Evolutionary conservation across 1,140 invertebrate genomes (phyloP).

Genomic region (Cotesia typhae): DNA sequence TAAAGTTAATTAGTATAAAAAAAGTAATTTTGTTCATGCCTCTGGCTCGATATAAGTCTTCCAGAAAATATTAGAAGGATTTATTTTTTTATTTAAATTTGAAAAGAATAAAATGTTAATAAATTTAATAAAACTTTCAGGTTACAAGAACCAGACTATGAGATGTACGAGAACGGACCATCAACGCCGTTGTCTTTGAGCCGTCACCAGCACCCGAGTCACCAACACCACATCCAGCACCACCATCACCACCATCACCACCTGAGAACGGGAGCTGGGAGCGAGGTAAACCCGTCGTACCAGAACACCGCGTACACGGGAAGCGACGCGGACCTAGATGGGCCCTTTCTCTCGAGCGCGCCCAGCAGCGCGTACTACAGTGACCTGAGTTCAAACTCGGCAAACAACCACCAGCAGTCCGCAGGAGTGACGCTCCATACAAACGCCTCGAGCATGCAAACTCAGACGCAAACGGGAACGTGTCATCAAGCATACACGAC

Average conservation of each 20-base stretch:
- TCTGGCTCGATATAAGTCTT: too few species aligned
- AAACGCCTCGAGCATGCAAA: conserved; percentile 13
- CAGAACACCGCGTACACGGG: conserved; percentile 76
- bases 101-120: too few species aligned
- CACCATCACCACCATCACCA: conserved; percentile 53
- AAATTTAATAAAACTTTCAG: conserved; percentile 39
- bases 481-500: conserved; percentile 46
- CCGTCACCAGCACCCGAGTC: conserved; percentile 54
- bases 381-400: conserved; percentile 64
- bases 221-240: conserved; percentile 55
- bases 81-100: too few species aligned
- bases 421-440: conserved; percentile 31
- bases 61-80: too few species aligned
- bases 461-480: conserved; percentile 27
- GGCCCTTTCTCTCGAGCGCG: conserved; percentile 71
- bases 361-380: conserved; percentile 78
- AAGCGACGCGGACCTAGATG: conserved; percentile 72
- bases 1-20: too few species aligned
- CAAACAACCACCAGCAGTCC: conserved; percentile 50
- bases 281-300: conserved; percentile 70
- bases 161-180: conserved; percentile 65
- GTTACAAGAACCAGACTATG: conserved; percentile 63
- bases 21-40: too few species aligned
- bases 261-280: conserved; percentile 43
- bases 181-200: conserved; percentile 52